A percentile compares a stretch with the other conserved stretches of the same genome.
Conservation (phyloP, 2,113 vertebrate genomes). For the Atlantisia rogersi region DNA sequence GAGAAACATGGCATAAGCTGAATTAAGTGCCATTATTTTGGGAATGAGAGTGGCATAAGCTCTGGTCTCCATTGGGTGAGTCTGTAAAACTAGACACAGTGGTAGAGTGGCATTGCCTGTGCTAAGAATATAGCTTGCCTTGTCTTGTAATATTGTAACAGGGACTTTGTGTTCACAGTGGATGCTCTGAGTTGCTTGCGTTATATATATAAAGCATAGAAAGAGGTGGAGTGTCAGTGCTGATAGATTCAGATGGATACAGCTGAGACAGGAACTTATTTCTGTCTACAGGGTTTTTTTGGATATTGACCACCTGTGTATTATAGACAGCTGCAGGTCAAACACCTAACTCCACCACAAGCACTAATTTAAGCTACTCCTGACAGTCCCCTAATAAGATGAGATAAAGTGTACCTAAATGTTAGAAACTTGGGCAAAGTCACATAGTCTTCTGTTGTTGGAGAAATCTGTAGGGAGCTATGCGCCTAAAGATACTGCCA, state of each 20-base stretch:
- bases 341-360: neutral
- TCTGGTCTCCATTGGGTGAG: neutral
- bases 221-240: neutral
- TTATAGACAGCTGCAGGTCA: neutral
- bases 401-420: neutral
- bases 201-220: neutral
- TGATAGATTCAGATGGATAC: neutral
- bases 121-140: neutral
- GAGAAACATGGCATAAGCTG: neutral
- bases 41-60: neutral
- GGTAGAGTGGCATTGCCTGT: neutral
- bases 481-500: no score
- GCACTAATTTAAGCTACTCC: neutral
- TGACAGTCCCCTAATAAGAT: neutral
- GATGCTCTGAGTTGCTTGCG: neutral
- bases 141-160: neutral
- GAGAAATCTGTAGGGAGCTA: neutral
- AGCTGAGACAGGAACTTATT: neutral
- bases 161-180: neutral
- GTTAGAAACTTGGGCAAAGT: neutral
- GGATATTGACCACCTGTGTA: neutral
- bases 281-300: accelerated
- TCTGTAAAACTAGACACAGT: neutral
- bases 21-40: neutral
- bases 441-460: neutral